Base-by-base conservation (phyloP, 1,140 invertebrate species). In the Zaprionus nigranus region DNA sequence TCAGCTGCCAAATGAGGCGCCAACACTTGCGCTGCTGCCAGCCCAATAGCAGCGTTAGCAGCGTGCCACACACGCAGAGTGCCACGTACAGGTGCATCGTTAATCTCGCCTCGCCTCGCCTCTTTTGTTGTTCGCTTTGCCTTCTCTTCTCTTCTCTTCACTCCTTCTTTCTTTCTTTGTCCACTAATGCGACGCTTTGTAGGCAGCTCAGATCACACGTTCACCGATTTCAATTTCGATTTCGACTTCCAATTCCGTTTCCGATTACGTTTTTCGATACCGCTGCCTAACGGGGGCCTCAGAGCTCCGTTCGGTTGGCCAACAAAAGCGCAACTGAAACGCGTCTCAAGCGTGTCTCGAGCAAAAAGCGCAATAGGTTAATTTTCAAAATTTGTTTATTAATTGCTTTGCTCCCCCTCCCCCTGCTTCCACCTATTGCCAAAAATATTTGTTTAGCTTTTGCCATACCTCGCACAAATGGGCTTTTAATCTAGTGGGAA, bases 1-100 rank as follows among this genome's bases (percentile, higher is more conserved):
- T 92, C 13, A 92, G 67, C 57, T 92, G 91, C 91, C 91, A 92
- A 43, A 92, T 90, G 75, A 92, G 87, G 22, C 82, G 84, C 91
- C 91, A 92, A 51, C 81, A 91, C 43, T 92, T 92, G 20, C 90
- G 79, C 59, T 92, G 91, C 65, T 90, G 85, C 73, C 76, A 90
- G 49, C 79, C 79, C n/a, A 90, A 73, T 12, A 90, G 76, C 30
- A 85, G 46, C 9, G 63, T 60, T 61, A 90, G 40, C 38, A 90
- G n/a, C 36, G 58, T 81, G 56, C 85, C 85, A 70, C 82, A 90
- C n/a, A 82, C 67, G 66, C 79, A 90, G 54, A 90, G 40, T 49
- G 82, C 86, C 75, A 82, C 63, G 38, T 74, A 58, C 43, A 90
- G 43, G 58, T 82, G 79, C 85, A 90, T 87, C 26, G 46, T 24